Evolutionary conservation across 2,888 invertebrate genomes (phyloP), one percentile per base, ranked within the genome.

Genomic region (Caenorhabditis imperialis): DNA sequence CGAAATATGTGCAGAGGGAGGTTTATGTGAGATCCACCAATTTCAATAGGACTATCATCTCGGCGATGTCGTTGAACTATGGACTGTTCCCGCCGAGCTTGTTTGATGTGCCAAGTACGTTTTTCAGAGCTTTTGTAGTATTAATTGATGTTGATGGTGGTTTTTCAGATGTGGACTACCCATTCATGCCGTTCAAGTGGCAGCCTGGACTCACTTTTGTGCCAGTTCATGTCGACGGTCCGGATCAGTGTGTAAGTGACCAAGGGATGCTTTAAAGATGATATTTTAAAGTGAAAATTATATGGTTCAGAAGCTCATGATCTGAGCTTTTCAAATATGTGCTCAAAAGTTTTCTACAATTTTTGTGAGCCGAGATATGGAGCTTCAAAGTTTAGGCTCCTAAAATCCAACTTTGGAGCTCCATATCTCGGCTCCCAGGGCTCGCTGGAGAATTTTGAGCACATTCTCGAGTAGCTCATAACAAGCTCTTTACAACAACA

Each of bases 21-120:
- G 63, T 62, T 6, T 90, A 91, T 79, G 88, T 93, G 1, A 90
- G 91, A 60, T 93, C 94, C 38, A 94, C 95, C 0, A 93, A 95
- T 89, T 92, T 93, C 10, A 94, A 96, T 89, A 92, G 96, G 20
- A 94, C 95, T 0, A 89, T 95, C 7, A 89, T 89, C 87, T 89
- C 89, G 51, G 89, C 89, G 3, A 85, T 88, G 77, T 79, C 80
- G 1, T 61, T 80, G 22, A 20, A 77, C 23, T 69, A 76, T 27
- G 82, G 80, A 20, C 62, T 80, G 58, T 80, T 75, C 53, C 69
- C 58, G 25, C 69, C 69, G 25, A 69, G 69, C 30, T 48, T 60
- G 25, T 60, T 54, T 25, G 69, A 60, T 53, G 16, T 60, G 38
- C 69, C 58, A 18, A 53, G 58, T 69, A 10, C 23, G 53, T 51